phyloP scores from a whole-genome alignment of 1,140 invertebrate species.

The Diorhabda sublineata region DNA sequence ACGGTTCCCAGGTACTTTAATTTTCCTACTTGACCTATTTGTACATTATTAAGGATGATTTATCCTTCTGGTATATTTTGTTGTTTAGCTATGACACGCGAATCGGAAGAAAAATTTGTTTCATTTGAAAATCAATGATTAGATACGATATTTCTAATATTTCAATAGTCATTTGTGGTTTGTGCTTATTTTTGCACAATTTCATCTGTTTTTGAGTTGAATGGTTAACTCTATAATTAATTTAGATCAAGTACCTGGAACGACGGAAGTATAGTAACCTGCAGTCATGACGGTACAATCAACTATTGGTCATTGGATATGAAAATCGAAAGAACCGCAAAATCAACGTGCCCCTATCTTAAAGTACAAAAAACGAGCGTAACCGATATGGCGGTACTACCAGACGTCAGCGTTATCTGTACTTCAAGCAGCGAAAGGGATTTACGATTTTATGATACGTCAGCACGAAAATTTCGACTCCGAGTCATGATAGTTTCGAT shows the following conservation, averaged over 20 bases:
- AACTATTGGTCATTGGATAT: slow-evolving; percentile 68
- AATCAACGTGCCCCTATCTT: slow-evolving; percentile 57
- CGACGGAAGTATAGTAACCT: slow-evolving; percentile 62
- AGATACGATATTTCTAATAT: no score
- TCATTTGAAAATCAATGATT: no score
- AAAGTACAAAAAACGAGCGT: slow-evolving; percentile 58
- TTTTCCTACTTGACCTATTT: no score
- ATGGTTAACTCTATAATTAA: no score
- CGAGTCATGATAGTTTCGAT: slow-evolving; percentile 56
- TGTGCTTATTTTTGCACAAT: no score
- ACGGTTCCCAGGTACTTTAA: no score
- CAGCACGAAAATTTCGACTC: slow-evolving; percentile 63
- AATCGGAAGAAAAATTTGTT: no score
- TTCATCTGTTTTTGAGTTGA: no score
- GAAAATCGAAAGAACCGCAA: slow-evolving; percentile 54
- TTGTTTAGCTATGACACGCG: no score
- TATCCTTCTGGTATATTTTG: no score
- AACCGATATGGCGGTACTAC: slow-evolving; percentile 61
- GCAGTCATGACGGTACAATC: slow-evolving; percentile 62
- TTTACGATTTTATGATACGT: slow-evolving; percentile 67
- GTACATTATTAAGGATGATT: no score
- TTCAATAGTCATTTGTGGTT: no score
- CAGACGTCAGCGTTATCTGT: slow-evolving; percentile 65
- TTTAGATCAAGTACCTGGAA: slow-evolving; percentile 51
- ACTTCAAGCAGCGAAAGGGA: slow-evolving; percentile 64